phyloP scores from a whole-genome alignment of 1,140 invertebrate species.

The Brachionus angularis region DNA sequence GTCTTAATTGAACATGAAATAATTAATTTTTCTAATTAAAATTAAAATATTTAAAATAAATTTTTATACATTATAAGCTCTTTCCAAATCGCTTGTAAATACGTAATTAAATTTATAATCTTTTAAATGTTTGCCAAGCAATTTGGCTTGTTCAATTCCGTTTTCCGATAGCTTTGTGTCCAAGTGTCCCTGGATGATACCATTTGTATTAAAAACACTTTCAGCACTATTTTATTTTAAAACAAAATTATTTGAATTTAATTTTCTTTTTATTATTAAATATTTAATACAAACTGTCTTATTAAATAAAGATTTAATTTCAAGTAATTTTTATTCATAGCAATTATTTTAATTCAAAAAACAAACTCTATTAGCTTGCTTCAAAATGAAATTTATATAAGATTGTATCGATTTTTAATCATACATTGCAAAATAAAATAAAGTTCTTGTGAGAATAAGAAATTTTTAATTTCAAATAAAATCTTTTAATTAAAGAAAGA shows the following conservation, averaged over 20 bases:
- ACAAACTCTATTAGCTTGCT: too few relatives aligned
- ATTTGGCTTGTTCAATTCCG: slow-evolving; percentile 1
- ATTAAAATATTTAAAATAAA: not conserved
- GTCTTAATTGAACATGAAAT: slow-evolving; percentile 3
- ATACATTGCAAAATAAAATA: too few relatives aligned
- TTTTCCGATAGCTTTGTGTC: slow-evolving; percentile 4
- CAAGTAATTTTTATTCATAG: too few relatives aligned
- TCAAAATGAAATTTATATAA: too few relatives aligned
- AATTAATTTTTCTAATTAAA: slow-evolving; percentile 9
- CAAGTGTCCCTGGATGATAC: slow-evolving; percentile 14
- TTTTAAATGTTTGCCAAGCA: not conserved
- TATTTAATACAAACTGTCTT: not conserved
- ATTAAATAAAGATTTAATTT: slow-evolving; percentile 27
- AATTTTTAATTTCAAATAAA: too few relatives aligned
- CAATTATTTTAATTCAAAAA: too few relatives aligned
- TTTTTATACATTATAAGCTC: not conserved
- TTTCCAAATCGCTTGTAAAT: slow-evolving; percentile 4
- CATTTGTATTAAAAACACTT: slow-evolving; percentile 7
- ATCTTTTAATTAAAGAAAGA: too few relatives aligned
- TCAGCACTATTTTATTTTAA: not conserved
- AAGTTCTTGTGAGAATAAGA: too few relatives aligned
- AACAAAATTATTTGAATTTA: not conserved
- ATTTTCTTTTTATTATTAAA: not conserved
- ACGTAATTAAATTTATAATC: slow-evolving; percentile 1
- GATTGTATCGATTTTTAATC: too few relatives aligned